Evolutionary conservation across 92 coral and sea anemone genomes (phyloP).

Genomic region (Nematostella vectensis): DNA sequence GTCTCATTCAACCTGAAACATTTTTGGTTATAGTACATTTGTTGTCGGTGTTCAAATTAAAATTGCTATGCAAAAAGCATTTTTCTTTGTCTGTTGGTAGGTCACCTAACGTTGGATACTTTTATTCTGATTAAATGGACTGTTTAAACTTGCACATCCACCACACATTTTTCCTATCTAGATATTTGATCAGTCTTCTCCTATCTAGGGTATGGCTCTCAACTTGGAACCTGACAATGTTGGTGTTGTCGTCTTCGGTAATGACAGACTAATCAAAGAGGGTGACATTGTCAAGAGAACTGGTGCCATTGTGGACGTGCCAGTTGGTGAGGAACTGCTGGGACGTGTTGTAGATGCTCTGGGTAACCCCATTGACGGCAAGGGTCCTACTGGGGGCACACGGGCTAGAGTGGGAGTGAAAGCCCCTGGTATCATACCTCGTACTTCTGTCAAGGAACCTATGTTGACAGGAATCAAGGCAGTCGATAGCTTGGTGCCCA

Average conservation of each 20-base stretch:
- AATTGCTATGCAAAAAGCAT: too few relatives aligned
- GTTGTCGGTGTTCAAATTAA: too few relatives aligned
- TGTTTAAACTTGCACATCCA: too few relatives aligned
- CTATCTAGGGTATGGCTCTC: slow-evolving; percentile 97
- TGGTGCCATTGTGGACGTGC: slow-evolving; percentile 99
- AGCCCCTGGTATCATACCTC: slow-evolving; percentile 99
- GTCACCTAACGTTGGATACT: too few relatives aligned
- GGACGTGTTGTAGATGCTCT: slow-evolving; percentile 99
- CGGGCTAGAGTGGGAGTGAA: slow-evolving; percentile 95
- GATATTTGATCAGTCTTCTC: too few relatives aligned
- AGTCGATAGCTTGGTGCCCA: slow-evolving; percentile 98
- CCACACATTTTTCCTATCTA: too few relatives aligned
- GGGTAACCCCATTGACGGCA: slow-evolving; percentile 97
- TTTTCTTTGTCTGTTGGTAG: too few relatives aligned
- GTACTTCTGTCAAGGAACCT: slow-evolving; percentile 97
- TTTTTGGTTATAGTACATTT: too few relatives aligned
- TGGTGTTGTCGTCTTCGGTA: slow-evolving; percentile 99
- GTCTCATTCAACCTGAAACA: too few relatives aligned
- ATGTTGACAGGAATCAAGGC: slow-evolving; percentile 99
- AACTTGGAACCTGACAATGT: slow-evolving; percentile 99
- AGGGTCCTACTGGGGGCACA: slow-evolving; percentile 52
- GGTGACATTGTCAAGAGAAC: slow-evolving; percentile 99
- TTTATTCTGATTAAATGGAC: too few relatives aligned
- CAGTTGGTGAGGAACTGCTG: slow-evolving; percentile 85
- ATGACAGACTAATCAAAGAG: slow-evolving; percentile 97